Base-by-base conservation (phyloP, 2,888 invertebrate species). In the Fragum fragum region DNA sequence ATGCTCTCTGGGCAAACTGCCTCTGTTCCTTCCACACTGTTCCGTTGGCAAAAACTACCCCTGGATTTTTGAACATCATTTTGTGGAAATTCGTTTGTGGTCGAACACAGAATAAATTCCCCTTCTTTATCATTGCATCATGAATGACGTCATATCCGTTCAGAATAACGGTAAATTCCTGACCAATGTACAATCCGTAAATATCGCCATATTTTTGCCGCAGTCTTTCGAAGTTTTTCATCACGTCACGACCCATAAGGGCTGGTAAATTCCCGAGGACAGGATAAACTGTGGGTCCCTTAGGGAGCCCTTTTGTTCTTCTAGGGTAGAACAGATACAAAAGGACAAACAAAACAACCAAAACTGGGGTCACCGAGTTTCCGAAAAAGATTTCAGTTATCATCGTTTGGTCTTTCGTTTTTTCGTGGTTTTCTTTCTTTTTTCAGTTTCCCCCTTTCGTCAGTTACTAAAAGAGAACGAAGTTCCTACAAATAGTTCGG, bases 111-210 rank as follows among this genome's bases (percentile, higher is more conserved):
- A 85, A 85, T 26, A 71, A 18, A 18, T 75, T 73, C 14, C 82
- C 82, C 21, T 72, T 80, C 70, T 80, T 85, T 0, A 85, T 73
- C 2, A 85, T 55, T 0, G 85, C 82, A n/a, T 83, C 85, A 16
- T 80, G 76, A 14, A 85, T 81, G 47, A 74, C 80, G 53, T 85
- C 85, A 69, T 76, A 83, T 9, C 85, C 85, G 74, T 80, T 81
- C 0, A 85, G 26, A 7, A 80, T 68, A 1, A 85, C 80, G 0
- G 81, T 78, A 18, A 83, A 72, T 18, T 83, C 80, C 29, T 73
- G 59, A 16, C 85, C 85, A 14, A 85, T 73, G 55, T 81, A 85
- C 11, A 85, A n/a, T 18, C 82, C 76, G 36, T 79, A 85, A 16
- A 85, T 63, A 26, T 85, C 82, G 0, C 85, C 85, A 47, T 81